Percentiles rank a stretch among this genome's conserved stretches.
Evolutionary conservation across 2,113 vertebrate genomes (phyloP).

Genomic region (Anarhynchus alexandrinus): DNA sequence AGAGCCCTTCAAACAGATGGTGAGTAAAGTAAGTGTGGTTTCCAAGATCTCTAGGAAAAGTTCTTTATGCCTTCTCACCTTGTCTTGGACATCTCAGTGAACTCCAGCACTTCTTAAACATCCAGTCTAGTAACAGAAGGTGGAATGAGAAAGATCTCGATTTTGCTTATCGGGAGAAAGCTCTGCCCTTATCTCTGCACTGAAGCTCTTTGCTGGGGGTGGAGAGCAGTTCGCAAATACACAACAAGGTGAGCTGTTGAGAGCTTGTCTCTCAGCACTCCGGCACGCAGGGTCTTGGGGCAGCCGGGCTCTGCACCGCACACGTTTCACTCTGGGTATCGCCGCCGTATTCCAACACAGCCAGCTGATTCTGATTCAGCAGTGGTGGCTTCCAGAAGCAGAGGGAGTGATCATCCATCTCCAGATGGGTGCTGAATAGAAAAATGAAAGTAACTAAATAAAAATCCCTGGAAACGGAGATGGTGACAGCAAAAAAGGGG

Average conservation of each 20-base stretch:
- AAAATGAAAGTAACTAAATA: constrained; percentile 54
- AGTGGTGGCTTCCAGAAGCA: neutral
- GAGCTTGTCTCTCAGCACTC: neutral
- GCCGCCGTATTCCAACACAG: neutral
- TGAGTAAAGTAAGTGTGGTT: neutral
- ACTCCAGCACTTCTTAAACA: neutral
- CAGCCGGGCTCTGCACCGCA: neutral
- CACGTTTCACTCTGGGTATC: neutral
- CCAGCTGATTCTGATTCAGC: neutral
- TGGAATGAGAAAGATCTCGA: neutral
- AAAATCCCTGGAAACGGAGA: constrained; percentile 35
- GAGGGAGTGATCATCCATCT: constrained; percentile 9
- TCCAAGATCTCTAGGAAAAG: neutral
- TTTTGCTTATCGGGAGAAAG: neutral
- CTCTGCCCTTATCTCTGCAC: neutral
- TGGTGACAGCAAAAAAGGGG: constrained; percentile 19
- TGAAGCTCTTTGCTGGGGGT: neutral
- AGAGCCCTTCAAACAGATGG: neutral
- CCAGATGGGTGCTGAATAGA: constrained; percentile 20
- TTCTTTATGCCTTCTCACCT: neutral
- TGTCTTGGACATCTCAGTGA: neutral
- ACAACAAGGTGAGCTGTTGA: neutral
- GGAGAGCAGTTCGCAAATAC: neutral
- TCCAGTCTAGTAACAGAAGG: neutral
- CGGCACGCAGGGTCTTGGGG: neutral